Base-by-base conservation (phyloP, 2,797 vertebrate genomes). In the Scyliorhinus canicula region DNA sequence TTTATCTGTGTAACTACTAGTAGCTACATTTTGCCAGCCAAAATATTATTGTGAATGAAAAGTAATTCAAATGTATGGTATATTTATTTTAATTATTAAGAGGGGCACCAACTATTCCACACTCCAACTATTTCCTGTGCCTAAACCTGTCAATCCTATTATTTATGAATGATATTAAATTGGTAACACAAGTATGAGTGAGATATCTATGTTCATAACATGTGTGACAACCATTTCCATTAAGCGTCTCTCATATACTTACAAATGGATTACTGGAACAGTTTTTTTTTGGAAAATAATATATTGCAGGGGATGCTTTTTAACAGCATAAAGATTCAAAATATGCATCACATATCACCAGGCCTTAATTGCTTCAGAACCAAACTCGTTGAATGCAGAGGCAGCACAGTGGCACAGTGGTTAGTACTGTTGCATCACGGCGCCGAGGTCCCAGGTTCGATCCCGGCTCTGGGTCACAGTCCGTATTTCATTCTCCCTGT, bases 41-140 rank as follows among this genome's bases (percentile, higher is more conserved):
- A 19, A 77, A 79, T 60, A 90, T 90, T 35, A 40, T n/a, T 40
- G 55, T 90, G 86, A n/a, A 90, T 60, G 16, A 60, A 90, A n/a
- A 60, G 35, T 60, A 90, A 90, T 63, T 63, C n/a, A 60, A 86
- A 63, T 86, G 19, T 24, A 90, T 63, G 55, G 14, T n/a, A 63
- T 90, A 40, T 55, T 60, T n/a, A 21, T 90, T 90, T 12, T 90
- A 90, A 90, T 19, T 90, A 60, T 90, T 90, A n/a, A 57, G 86
- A 60, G 31, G n/a, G 85, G 14, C 55, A 16, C 35, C 60, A 60
- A 57, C 5, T n/a, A n/a, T n/a, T n/a, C 35, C 35, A 31, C 35
- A 90, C 16, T 60, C 86, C 86, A 90, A 60, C 7, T 63, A 90
- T 40, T 90, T 63, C 19, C 86, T 35, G 3, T 90, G 55, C 16